Evolutionary conservation across 2,888 invertebrate species (phyloP).

Genomic region (Lasioglossum leucozonium): DNA sequence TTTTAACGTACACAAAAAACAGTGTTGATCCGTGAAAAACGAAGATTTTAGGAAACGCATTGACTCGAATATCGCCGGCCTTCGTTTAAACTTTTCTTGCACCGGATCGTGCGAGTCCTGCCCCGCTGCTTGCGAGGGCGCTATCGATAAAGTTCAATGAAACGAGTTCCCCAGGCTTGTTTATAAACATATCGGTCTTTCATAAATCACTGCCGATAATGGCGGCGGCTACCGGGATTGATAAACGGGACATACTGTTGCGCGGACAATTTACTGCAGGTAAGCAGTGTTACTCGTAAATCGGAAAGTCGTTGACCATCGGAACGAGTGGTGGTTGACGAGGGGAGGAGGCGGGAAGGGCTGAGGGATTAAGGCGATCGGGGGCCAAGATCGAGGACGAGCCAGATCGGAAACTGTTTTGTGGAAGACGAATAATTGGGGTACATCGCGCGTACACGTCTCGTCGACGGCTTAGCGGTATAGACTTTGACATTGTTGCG

Average conservation of each 20-base stretch:
- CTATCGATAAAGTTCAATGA: conserved; percentile 8
- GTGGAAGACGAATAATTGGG: conserved; percentile 64
- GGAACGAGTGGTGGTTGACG: too few species aligned
- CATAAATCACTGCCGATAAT: conserved; percentile 3
- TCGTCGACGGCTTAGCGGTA: conserved; percentile 67
- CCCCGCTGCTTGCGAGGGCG: not conserved
- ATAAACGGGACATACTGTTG: not conserved
- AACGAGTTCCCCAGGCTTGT: not conserved
- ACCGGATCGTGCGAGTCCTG: not conserved
- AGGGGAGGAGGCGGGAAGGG: too few species aligned
- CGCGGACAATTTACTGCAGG: not conserved
- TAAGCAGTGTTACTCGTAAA: not conserved
- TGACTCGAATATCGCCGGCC: too few species aligned
- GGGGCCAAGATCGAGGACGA: not conserved
- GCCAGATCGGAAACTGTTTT: conserved; percentile 26
- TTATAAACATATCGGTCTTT: not conserved
- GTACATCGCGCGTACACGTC: conserved; percentile 52
- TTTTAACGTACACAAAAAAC: too few species aligned
- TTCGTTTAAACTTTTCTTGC: too few species aligned
- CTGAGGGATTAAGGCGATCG: conserved; percentile 13
- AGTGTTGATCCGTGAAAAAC: too few species aligned
- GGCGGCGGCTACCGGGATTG: not conserved
- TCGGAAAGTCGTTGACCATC: not conserved
- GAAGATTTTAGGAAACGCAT: too few species aligned
- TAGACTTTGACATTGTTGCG: conserved; percentile 68